A percentile compares a stretch with the other conserved stretches of the same genome.
Conservation (phyloP, 64 coral and sea anemone species). For the Anthopleura sola region DNA sequence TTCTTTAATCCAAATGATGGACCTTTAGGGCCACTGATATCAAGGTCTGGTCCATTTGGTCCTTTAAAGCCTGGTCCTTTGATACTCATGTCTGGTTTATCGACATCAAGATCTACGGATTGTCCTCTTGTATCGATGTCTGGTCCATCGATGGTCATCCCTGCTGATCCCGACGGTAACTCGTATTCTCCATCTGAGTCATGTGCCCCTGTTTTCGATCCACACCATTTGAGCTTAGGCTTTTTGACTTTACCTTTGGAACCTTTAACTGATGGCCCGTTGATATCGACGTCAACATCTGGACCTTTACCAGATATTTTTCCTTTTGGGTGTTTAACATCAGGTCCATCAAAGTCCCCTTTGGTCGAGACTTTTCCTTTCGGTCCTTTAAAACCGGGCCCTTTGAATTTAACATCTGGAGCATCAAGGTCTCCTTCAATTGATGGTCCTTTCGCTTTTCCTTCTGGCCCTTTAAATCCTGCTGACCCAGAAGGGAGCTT, state of each 20-base stretch:
- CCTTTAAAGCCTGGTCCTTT: constrained; percentile 14
- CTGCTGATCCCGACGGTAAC: background rate
- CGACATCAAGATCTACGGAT: constrained; percentile 1
- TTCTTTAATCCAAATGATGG: constrained; percentile 4
- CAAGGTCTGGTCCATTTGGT: background rate
- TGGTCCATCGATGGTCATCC: background rate
- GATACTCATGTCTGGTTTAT: constrained; percentile 19
- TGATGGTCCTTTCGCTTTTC: background rate
- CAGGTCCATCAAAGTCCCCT: background rate
- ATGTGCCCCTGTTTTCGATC: constrained; percentile 5
- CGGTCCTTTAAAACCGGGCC: constrained; percentile 3
- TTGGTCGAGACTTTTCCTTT: background rate
- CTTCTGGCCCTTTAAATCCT: background rate
- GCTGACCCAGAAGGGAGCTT: background rate
- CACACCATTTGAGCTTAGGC: constrained; percentile 9
- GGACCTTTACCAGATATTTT: background rate
- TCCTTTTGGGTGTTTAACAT: constrained; percentile 12
- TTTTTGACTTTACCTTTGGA: background rate
- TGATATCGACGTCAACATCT: background rate
- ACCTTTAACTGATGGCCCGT: background rate
- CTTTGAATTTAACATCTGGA: constrained; percentile 18
- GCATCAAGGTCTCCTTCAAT: background rate
- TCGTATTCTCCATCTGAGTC: background rate
- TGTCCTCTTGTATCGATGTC: background rate
- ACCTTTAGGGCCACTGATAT: background rate